phyloP scores from a whole-genome alignment of 2,113 vertebrate species.

The Microtus montanus region DNA sequence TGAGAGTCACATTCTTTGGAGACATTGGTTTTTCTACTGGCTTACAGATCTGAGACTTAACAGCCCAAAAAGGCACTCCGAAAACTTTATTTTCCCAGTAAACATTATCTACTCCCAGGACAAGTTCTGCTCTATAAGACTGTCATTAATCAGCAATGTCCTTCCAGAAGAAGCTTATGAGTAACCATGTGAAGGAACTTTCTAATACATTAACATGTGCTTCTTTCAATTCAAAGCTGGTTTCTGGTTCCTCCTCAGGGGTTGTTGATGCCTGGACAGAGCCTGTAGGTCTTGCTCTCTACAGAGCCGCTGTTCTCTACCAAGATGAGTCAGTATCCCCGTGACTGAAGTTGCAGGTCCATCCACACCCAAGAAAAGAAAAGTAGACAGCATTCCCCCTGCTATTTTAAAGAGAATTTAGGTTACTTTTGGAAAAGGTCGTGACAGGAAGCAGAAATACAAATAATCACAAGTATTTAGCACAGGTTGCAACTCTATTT shows the following conservation, averaged over 20 bases:
- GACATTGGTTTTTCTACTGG: constrained; percentile 33
- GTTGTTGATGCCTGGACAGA: neutral
- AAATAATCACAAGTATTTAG: neutral
- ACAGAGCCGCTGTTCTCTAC: neutral
- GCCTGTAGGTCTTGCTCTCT: neutral
- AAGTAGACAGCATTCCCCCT: neutral
- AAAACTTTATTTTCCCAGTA: constrained; percentile 60
- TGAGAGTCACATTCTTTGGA: constrained; percentile 51
- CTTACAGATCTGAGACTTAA: constrained; percentile 39
- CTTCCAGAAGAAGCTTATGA: neutral
- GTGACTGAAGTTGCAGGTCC: neutral
- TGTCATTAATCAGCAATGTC: neutral
- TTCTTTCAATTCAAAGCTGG: neutral
- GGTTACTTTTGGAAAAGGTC: neutral
- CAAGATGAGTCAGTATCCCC: neutral
- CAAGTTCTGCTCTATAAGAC: constrained; percentile 32
- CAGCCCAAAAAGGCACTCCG: constrained; percentile 31
- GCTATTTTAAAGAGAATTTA: neutral
- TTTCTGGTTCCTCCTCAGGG: neutral
- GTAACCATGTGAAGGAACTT: constrained; percentile 1
- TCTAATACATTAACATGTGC: neutral
- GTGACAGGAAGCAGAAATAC: neutral
- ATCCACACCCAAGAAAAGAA: constrained; percentile 27
- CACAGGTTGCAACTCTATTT: neutral
- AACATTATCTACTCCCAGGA: constrained; percentile 12